Conservation (phyloP, 1,140 invertebrate genomes). For the Drosophila obscura region DNA sequence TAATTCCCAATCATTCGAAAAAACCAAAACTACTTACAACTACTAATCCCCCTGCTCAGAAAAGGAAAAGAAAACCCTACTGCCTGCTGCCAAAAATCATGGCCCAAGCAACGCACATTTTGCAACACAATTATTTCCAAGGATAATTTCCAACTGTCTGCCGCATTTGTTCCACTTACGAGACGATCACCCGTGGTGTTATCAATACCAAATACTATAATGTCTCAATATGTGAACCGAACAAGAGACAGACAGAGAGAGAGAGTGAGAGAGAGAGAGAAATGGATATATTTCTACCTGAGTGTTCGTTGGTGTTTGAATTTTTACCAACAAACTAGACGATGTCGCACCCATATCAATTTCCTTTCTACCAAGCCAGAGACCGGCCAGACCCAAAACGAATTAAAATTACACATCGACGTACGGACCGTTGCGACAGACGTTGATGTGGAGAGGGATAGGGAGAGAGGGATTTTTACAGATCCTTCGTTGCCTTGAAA, state of each 20-base stretch:
- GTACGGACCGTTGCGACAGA: slow-evolving; percentile 22
- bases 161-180: slow-evolving; percentile 58
- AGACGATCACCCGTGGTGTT: slow-evolving; percentile 45
- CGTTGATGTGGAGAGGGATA: neutral
- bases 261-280: slow-evolving; percentile 5
- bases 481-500: slow-evolving; percentile 46
- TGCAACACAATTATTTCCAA: slow-evolving; percentile 34
- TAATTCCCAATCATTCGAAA: neutral
- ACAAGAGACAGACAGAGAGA: neutral
- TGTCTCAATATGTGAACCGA: slow-evolving; percentile 47
- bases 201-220: slow-evolving; percentile 48
- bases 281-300: slow-evolving; percentile 41
- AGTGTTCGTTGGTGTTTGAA: neutral
- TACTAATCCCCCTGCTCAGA: too few relatives aligned
- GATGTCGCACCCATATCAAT: slow-evolving; percentile 74
- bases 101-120: slow-evolving; percentile 14
- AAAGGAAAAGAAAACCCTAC: neutral
- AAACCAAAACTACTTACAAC: too few relatives aligned
- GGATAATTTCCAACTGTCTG: slow-evolving; percentile 46
- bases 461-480: neutral
- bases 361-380: slow-evolving; percentile 42
- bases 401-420: slow-evolving; percentile 77
- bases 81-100: too few relatives aligned
- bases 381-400: slow-evolving; percentile 55
- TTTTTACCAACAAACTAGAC: slow-evolving; percentile 32